A percentile compares a stretch with the other conserved stretches of the same genome.
Evolutionary conservation across 37 sponge, comb jelly and placozoan genomes (phyloP).

Genomic region (Chondrilla cf. caribensis): DNA sequence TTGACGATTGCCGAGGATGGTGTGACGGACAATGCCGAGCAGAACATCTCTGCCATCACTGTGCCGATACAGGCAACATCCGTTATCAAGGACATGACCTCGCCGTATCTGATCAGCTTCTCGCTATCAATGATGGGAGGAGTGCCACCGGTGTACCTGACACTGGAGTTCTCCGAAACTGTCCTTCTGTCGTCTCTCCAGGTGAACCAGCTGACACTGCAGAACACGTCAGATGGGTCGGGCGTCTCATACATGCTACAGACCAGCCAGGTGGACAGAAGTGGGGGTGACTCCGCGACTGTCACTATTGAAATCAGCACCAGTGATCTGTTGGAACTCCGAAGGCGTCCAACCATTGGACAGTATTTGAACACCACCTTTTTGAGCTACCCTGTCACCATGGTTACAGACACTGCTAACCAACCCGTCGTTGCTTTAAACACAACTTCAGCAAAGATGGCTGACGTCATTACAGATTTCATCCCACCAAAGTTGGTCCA

Average conservation of each 20-base stretch:
- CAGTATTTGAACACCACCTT: constrained; percentile 48
- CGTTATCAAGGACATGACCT: constrained; percentile 62
- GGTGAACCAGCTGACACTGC: constrained; percentile 39
- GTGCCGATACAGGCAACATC: constrained; percentile 49
- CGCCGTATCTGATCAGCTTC: constrained; percentile 61
- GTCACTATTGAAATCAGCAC: constrained; percentile 55
- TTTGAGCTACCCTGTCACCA: constrained; percentile 47
- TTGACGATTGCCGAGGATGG: constrained; percentile 52
- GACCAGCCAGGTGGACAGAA: neutral
- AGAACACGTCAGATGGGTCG: neutral
- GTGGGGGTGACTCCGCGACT: constrained; percentile 31
- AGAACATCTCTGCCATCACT: constrained; percentile 47
- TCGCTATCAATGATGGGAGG: constrained; percentile 54
- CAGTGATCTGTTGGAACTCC: constrained; percentile 53
- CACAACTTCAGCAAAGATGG: constrained; percentile 29
- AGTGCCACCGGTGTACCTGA: constrained; percentile 54
- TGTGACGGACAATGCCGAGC: constrained; percentile 58
- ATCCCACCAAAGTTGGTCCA: constrained; percentile 58
- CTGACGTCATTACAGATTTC: constrained; percentile 57
- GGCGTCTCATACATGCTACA: constrained; percentile 20
- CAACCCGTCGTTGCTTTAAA: constrained; percentile 43
- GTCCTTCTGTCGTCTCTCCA: constrained; percentile 62
- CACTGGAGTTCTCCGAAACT: constrained; percentile 77
- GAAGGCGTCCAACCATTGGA: constrained; percentile 58
- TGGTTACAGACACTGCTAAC: constrained; percentile 61